Base-by-base conservation (phyloP, 2,888 invertebrate genomes). In the Sepiola atlantica region DNA sequence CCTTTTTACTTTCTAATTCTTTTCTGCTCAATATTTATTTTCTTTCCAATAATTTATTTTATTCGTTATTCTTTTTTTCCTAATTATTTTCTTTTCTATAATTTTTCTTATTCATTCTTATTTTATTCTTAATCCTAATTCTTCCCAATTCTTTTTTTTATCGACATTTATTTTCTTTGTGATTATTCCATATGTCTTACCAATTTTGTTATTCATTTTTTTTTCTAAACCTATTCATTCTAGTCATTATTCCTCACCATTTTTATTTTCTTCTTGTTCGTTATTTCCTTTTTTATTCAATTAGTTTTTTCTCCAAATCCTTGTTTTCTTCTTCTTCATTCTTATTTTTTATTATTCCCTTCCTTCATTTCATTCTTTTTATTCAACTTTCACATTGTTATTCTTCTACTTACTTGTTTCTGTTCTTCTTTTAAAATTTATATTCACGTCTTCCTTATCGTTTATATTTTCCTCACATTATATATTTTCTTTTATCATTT, bases 211-310 rank as follows among this genome's bases (percentile, higher is more conserved):
- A 10, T 14, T 28, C 10, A 10, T 28, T 24, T 61, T 14, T 8
- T 10, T 1, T n/a, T 77, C 12, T n/a, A 0, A 12, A 1, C 16
- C n/a, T n/a, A 8, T 1, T n/a, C n/a, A 12, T 10, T n/a, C 0
- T 12, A 2, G 0, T 77, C 14, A 14, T n/a, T 16, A n/a, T 4
- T n/a, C 28, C 12, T n/a, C 14, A 12, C 14, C 16, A 16, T 32
- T 77, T 32, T 77, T 16, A 16, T 16, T 77, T 32, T 16, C 77
- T 14, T n/a, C n/a, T n/a, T 10, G 8, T 45, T 45, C 45, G 45
- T 4, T 45, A 45, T 45, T 45, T 45, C 2, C n/a, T n/a, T n/a
- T n/a, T n/a, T n/a, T n/a, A 45, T 45, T 45, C 8, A 2, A 45
- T 45, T 45, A 45, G n/a, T 45, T 2, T 45, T 45, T 45, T 45